Evolutionary conservation across 2,888 invertebrate species (phyloP).

Genomic region (Tetrapedia diversipes): DNA sequence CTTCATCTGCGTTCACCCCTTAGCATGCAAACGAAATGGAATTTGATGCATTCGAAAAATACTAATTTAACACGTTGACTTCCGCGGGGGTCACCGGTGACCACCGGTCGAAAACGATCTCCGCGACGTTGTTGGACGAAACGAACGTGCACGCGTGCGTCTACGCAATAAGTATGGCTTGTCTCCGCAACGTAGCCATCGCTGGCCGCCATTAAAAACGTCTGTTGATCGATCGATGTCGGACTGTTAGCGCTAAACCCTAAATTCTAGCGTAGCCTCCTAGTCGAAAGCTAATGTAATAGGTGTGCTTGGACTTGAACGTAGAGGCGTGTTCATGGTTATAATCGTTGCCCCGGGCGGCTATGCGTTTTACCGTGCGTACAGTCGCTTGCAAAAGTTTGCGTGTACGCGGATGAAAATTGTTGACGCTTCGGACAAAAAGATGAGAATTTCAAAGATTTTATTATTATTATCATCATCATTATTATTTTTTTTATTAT

Average conservation of each 20-base stretch:
- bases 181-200: conserved; percentile 60
- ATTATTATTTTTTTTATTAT: too few relatives aligned
- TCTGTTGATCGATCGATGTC: conserved; percentile 72
- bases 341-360: conserved; percentile 71
- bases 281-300: conserved; percentile 70
- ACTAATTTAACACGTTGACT: too few relatives aligned
- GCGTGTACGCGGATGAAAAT: too few relatives aligned
- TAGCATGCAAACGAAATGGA: too few relatives aligned
- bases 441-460: too few relatives aligned
- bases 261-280: conserved; percentile 71
- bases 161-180: conserved; percentile 62
- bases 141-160: not conserved
- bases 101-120: not conserved
- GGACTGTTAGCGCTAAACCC: conserved; percentile 75
- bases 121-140: conserved; percentile 2
- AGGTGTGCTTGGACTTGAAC: conserved; percentile 63
- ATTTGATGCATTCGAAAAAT: too few relatives aligned
- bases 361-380: conserved; percentile 55
- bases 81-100: not conserved
- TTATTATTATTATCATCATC: too few relatives aligned
- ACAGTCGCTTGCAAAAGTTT: too few relatives aligned
- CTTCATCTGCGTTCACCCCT: too few relatives aligned
- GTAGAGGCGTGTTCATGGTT: conserved; percentile 67
- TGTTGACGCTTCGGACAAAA: too few relatives aligned
- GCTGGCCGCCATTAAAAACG: conserved; percentile 69